A percentile compares a stretch with the other conserved stretches of the same genome.
These are phyloP conservation scores for Dasyornis broadbenti DNA, from an alignment of 2,113 vertebrate species.

Conservation along the genomic window DNA sequence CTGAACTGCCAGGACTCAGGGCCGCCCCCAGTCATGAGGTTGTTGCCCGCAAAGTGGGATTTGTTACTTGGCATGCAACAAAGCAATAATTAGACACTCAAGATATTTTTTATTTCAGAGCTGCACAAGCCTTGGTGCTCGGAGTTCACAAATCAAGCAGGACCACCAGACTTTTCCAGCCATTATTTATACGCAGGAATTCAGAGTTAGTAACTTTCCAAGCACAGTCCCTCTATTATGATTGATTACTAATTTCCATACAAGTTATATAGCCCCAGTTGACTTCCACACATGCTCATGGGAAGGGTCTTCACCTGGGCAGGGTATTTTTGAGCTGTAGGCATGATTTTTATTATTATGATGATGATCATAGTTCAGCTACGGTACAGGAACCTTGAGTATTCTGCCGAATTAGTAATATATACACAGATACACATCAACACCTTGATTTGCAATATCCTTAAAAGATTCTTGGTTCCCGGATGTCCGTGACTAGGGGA, in stretches of 20 bases:
- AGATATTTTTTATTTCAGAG: background rate
- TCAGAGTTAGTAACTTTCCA: background rate
- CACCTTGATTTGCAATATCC: background rate
- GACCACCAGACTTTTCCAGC: fast-evolving
- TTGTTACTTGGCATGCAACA: background rate
- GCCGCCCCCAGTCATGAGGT: fast-evolving
- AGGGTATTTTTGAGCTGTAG: background rate
- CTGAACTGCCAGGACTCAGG: no score
- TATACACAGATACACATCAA: background rate
- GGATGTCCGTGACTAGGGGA: background rate
- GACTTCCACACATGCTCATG: background rate
- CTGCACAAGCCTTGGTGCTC: fast-evolving
- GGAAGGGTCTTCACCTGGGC: background rate
- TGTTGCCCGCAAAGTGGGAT: background rate
- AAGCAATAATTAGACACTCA: background rate
- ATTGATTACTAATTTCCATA: background rate
- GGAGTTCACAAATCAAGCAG: background rate
- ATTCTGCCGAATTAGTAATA: background rate
- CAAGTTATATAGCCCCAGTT: background rate
- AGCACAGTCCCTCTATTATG: background rate
- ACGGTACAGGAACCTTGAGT: background rate
- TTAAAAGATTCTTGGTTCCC: background rate
- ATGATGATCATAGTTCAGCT: background rate
- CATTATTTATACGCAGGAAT: background rate
- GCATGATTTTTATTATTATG: background rate